Evolutionary conservation across 2,113 vertebrate species (phyloP), one percentile per base, ranked within the genome.

Genomic region (Verasper variegatus): DNA sequence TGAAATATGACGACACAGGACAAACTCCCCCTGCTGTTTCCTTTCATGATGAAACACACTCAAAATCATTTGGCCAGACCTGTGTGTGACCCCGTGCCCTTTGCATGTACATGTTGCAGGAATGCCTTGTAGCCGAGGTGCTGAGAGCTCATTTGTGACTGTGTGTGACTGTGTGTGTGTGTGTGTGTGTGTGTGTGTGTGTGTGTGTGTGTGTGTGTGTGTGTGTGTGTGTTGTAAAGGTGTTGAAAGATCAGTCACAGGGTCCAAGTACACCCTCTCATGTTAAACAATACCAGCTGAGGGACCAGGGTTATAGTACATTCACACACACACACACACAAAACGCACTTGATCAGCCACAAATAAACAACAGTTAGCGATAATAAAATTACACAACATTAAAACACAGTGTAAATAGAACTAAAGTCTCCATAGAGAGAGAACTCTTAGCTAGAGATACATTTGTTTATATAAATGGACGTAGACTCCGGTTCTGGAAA

Each of bases 191-290:
- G 63, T 81, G 35, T 67, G 74, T 74, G 77, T 47, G 60, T 57
- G 66, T 78, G 73, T 56, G 63, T 74, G 35, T 62, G 74, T 76
- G 78, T 74, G 64, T 69, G 3, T 57, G 58, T 81, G 26, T 68
- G 74, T 74, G 78, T 74, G 63, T 81, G 26, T 68, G 74, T 74
- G 77, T 71, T 61, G 23, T 77, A 23, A 64, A 84, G 79, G 87
- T 89, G 89, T 74, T 78, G 86, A 89, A 87, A 89, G 80, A 87
- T 86, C 88, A 82, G 68, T 76, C 67, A 27, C 88, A 89, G 88
- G 68, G 62, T 87, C 74, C 26, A 0, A 60, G 82, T 78, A 37
- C 61, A 76, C 71, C 78, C 54, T 85, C 74, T 82, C 45, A 20
- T 72, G 57, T 66, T 88, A 88, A 91, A 77, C 84, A 86, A 57